Base-by-base conservation (phyloP, 2,113 vertebrate species). In the Ginglymostoma cirratum region DNA sequence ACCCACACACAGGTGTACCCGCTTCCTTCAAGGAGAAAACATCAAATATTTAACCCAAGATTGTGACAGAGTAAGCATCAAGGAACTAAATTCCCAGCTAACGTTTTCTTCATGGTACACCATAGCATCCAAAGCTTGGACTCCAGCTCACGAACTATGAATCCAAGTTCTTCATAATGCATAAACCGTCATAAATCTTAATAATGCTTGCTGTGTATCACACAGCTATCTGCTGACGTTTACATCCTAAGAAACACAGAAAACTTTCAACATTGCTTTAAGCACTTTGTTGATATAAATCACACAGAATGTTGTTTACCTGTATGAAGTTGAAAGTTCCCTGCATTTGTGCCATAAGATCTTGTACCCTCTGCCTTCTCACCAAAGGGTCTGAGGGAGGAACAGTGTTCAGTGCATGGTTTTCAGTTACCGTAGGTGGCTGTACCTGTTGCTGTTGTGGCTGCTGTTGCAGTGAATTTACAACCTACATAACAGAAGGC, bases 291-390 rank as follows among this genome's bases (percentile, higher is more conserved):
- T 10, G 34, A 61, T 61, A 42, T 85, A n/a, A 85, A 95, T 23
- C 21, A 34, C 65, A 94, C 10, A 17, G 15, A 83, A 72, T 72
- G 8, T 34, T 76, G 65, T 97, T 96, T 96, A 99, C 99, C 98
- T 99, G 99, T 98, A 99, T 99, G 97, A 99, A 99, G 97, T 99
- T 99, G 97, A 99, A 99, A 0, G 99, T 99, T 48, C 99, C 99
- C 97, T 99, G 99, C 99, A 99, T 99, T 97, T 99, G 99, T 19
- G 99, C 99, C 99, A 99, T 99, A 90, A 99, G 99, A 97, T 99
- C 99, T 96, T 99, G 99, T 96, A 99, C 99, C 45, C 97, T 98
- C 97, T 99, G 99, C 96, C 99, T 99, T 97, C 99, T 98, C 96
- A 99, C 98, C 95, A 99, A 97, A 1, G 99, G 99, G 96, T 99